These are phyloP conservation scores for Aproaerema taeniolella DNA, from an alignment of 2,888 invertebrate genomes.

Conservation along the genomic window DNA sequence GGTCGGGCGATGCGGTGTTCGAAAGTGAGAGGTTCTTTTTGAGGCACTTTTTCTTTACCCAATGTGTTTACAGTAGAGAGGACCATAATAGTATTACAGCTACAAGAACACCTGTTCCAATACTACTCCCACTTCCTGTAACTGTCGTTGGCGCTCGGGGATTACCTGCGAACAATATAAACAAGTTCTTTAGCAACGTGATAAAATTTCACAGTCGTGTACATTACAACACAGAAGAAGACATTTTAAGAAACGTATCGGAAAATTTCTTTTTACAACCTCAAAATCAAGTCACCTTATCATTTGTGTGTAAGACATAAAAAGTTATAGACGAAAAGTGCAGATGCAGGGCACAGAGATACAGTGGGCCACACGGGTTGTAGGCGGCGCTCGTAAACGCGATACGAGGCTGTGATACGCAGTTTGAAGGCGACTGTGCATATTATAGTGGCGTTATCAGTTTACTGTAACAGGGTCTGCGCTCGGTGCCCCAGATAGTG, in stretches of 20 bases:
- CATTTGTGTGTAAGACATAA: neutral
- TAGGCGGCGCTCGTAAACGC: neutral
- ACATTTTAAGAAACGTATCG: too few relatives aligned
- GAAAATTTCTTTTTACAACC: too few relatives aligned
- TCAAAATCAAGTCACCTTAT: too few relatives aligned
- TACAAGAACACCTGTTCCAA: too few relatives aligned
- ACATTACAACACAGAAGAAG: too few relatives aligned
- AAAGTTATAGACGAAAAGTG: slow-evolving; percentile 1
- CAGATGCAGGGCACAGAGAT: neutral
- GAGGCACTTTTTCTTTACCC: slow-evolving; percentile 58
- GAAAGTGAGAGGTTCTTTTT: slow-evolving; percentile 70
- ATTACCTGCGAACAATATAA: too few relatives aligned
- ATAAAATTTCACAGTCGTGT: too few relatives aligned
- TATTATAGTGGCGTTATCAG: slow-evolving; percentile 20
- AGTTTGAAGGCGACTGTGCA: neutral
- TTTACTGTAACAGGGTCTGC: slow-evolving; percentile 23
- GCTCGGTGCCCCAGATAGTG: slow-evolving; percentile 23
- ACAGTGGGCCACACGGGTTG: neutral
- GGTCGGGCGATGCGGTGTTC: slow-evolving; percentile 18
- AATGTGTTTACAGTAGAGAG: slow-evolving; percentile 47
- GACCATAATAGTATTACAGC: too few relatives aligned
- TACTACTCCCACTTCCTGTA: too few relatives aligned
- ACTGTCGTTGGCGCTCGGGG: too few relatives aligned
- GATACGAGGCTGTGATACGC: neutral
- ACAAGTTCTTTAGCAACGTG: too few relatives aligned